phyloP scores from a whole-genome alignment of 2,888 invertebrate species.

The Lepidochitona cinerea region DNA sequence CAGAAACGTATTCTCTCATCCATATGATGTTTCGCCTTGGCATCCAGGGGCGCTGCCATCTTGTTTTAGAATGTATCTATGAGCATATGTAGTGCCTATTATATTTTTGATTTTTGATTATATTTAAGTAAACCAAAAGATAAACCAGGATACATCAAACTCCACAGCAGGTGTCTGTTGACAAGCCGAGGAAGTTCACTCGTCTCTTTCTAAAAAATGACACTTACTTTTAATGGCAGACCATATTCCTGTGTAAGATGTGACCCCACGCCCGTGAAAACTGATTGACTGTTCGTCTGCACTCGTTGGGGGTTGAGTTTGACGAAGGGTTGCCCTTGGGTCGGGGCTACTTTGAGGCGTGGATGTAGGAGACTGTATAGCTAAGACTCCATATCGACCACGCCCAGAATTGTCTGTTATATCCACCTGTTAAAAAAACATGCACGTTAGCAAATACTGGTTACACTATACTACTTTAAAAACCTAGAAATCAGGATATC shows the following conservation, averaged over 20 bases:
- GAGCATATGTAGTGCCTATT: too few relatives aligned
- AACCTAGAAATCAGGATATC: too few relatives aligned
- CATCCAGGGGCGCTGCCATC: too few relatives aligned
- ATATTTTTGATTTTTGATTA: too few relatives aligned
- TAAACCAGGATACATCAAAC: too few relatives aligned
- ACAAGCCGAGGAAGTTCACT: too few relatives aligned
- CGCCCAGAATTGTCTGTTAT: conserved; percentile 11
- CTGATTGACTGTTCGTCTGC: conserved; percentile 17
- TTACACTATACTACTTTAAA: background rate
- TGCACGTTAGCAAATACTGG: background rate
- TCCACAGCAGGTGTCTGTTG: too few relatives aligned
- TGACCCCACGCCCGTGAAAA: conserved; percentile 28
- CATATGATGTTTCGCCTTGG: too few relatives aligned
- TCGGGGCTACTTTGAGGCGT: conserved; percentile 8
- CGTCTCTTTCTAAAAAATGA: too few relatives aligned
- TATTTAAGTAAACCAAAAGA: too few relatives aligned
- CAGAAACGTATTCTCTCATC: too few relatives aligned
- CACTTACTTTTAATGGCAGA: conserved; percentile 33
- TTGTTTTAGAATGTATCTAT: too few relatives aligned
- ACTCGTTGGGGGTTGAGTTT: background rate
- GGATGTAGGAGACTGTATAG: conserved; percentile 34
- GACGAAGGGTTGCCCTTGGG: background rate
- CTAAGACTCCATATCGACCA: conserved; percentile 31
- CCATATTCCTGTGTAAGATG: conserved; percentile 27
- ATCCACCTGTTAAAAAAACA: conserved; percentile 12